Evolutionary conservation across 2,888 invertebrate genomes (phyloP), one percentile per base, ranked within the genome.

Genomic region (Eurytoma adleriae): DNA sequence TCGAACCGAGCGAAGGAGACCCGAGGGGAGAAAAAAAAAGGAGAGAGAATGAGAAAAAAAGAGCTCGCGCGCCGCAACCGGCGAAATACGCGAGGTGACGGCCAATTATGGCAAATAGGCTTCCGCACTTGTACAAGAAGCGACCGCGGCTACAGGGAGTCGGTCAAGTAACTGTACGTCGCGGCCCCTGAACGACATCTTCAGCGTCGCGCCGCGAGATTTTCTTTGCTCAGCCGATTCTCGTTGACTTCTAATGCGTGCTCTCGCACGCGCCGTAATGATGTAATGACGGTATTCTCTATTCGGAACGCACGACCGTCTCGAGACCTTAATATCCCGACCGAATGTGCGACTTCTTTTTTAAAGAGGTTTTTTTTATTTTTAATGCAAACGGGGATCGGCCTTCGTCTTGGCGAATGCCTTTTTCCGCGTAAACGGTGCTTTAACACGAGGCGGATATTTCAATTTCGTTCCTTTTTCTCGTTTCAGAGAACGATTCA

Each of bases 131-230:
- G 72, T 61, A 62, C 59, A 30, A 24, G 67, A 75, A 67, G 48
- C 57, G 30, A n/a, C 30, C 27, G 30, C 7, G 24, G 16, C 62
- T 30, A 54, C 14, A 87, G 86, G 85, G 30, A 90, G 89, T 90
- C 90, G 90, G 90, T 90, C 90, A 90, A 85, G 87, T 90, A 90
- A 90, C 90, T 90, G 90, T 90, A 90, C 86, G 88, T 88, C 89
- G 86, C 87, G 89, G 88, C 87, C 87, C 84, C 86, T 84, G 87
- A 85, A 88, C 88, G 89, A 89, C 88, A 88, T 89, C 88, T 89
- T 89, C 86, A 85, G 76, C 20, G 20, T 14, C 71, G 64, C 57
- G 40, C 67, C 59, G 27, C 50, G 69, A 27, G 66, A 76, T 79
- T 69, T 76, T 75, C 61, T 67, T 62, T 72, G 52, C 75, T 75